phyloP scores from a whole-genome alignment of 2,797 vertebrate genomes.

The Cichlasoma orientale region DNA sequence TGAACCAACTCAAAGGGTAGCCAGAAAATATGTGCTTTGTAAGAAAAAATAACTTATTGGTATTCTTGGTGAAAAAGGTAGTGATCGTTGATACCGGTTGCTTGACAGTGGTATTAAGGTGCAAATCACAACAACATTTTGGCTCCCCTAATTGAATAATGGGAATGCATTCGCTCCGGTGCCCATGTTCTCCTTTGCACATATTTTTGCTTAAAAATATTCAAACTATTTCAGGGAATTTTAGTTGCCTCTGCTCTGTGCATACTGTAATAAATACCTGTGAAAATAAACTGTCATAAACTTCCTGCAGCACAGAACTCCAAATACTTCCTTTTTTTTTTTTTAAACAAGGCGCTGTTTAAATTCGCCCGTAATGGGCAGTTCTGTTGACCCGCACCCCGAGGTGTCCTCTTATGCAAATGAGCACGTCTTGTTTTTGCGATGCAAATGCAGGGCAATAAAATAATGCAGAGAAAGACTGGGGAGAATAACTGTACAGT shows the following conservation, averaged over 20 bases:
- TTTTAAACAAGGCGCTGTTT: background rate
- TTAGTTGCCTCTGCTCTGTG: background rate
- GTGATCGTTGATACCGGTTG: background rate
- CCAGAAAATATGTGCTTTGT: background rate
- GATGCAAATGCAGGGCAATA: slow-evolving; percentile 45
- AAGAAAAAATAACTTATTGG: background rate
- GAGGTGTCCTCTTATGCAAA: slow-evolving; percentile 46
- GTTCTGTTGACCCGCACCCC: slow-evolving; percentile 22
- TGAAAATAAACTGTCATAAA: background rate
- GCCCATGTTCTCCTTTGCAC: background rate
- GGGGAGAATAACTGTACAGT: slow-evolving; percentile 25
- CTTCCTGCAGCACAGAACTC: background rate
- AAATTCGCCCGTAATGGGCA: slow-evolving; percentile 7
- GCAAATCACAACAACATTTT: background rate
- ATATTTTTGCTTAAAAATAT: background rate
- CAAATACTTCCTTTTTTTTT: background rate
- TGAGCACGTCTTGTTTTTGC: slow-evolving; percentile 43
- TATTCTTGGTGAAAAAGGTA: no score
- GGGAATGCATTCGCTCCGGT: background rate
- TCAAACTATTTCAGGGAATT: background rate
- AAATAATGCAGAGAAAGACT: slow-evolving; percentile 44
- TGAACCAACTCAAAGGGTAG: background rate
- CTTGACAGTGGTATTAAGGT: background rate
- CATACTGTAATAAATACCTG: background rate
- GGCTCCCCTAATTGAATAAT: background rate